phyloP scores from a whole-genome alignment of 2,797 vertebrate genomes.

The Amblyraja radiata region DNA sequence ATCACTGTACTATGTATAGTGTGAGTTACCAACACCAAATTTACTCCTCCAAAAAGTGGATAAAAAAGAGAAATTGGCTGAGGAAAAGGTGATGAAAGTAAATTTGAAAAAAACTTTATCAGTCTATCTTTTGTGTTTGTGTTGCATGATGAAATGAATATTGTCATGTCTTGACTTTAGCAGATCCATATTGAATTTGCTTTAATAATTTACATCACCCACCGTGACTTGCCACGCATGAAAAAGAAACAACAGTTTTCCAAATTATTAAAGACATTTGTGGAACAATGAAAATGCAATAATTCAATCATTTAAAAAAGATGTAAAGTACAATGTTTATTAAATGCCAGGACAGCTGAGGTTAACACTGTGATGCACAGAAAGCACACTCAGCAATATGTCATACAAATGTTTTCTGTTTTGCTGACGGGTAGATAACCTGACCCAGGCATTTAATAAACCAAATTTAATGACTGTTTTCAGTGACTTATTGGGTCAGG shows the following conservation, averaged over 20 bases:
- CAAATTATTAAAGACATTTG: slow-evolving; percentile 21
- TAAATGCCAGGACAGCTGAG: slow-evolving; percentile 34
- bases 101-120: not conserved
- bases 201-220: slow-evolving; percentile 5
- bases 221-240: not conserved
- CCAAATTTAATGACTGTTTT: slow-evolving; percentile 56
- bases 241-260: slow-evolving; percentile 23
- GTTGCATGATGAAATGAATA: not conserved
- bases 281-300: slow-evolving; percentile 21
- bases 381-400: slow-evolving; percentile 35
- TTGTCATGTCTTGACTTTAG: not conserved
- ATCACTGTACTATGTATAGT: too few species aligned
- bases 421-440: slow-evolving; percentile 53
- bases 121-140: not conserved
- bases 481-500: slow-evolving; percentile 46
- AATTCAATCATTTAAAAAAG: slow-evolving; percentile 36
- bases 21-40: too few species aligned
- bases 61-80: not conserved
- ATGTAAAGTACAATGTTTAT: slow-evolving; percentile 36
- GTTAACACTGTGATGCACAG: slow-evolving; percentile 35
- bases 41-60: not conserved
- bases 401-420: slow-evolving; percentile 41
- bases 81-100: not conserved
- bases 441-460: slow-evolving; percentile 62
- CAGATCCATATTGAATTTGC: slow-evolving; percentile 11